Percentiles rank a stretch among this genome's conserved stretches.
Conservation (phyloP, 2,888 invertebrate genomes). For the Smittia aterrima region DNA sequence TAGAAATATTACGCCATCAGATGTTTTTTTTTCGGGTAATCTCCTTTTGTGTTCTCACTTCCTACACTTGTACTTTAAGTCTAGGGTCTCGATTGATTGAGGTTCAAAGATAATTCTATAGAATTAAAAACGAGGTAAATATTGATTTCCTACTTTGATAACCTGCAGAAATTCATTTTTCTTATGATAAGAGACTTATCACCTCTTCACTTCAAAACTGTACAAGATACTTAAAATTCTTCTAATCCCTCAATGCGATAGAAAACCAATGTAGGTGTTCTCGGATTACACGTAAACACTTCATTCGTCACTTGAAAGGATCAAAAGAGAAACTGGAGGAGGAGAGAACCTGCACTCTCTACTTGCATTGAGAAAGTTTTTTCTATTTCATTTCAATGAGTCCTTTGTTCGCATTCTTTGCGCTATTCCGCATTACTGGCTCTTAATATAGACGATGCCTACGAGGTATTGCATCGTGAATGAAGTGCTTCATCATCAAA, state of each 20-base stretch:
- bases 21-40: too few relatives aligned
- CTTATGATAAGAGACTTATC: too few relatives aligned
- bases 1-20: background rate
- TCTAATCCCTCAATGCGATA: background rate
- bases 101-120: too few relatives aligned
- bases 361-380: background rate
- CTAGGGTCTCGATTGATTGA: too few relatives aligned
- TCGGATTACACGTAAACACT: background rate
- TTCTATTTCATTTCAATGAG: background rate
- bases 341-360: background rate
- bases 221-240: background rate
- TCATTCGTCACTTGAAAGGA: background rate
- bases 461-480: too few relatives aligned
- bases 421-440: background rate
- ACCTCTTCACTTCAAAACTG: background rate
- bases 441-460: background rate
- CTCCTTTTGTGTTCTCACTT: too few relatives aligned
- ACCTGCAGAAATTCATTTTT: too few relatives aligned
- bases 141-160: too few relatives aligned
- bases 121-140: too few relatives aligned
- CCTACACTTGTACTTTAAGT: too few relatives aligned
- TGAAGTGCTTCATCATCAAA: too few relatives aligned
- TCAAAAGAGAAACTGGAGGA: background rate
- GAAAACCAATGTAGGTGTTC: background rate
- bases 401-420: background rate